Base-by-base conservation (phyloP, 2,888 invertebrate genomes). In the Labia minor region DNA sequence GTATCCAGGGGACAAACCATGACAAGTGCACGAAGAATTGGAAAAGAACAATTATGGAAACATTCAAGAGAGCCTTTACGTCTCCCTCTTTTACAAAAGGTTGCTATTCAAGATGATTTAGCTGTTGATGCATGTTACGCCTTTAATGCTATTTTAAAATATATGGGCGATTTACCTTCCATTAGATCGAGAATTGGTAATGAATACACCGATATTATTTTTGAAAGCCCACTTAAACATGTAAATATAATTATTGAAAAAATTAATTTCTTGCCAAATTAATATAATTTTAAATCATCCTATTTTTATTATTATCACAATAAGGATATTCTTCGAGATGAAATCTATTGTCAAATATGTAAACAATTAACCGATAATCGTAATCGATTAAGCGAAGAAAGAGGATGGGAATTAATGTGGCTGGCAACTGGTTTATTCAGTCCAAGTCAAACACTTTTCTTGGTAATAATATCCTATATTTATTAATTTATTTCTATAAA, bases 371-470 rank as follows among this genome's bases (percentile, higher is more conserved):
- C 93, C 0, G 89, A 88, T 72, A 97, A 96, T 77, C 84, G 87
- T 70, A 88, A 89, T 75, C 83, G 85, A 66, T 78, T 88, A 65
- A 94, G 95, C 75, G 94, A 94, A 77, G 93, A 95, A 76, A 82
- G 91, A 68, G 95, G 94, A 0, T 97, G 96, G 96, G 95, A 97
- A 76, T 78, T 96, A 69, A 85, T 97, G 85, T 96, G 95, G 89
- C 80, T 97, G 67, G 85, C 86, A 2, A 91, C 93, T 0, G 95
- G 95, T 0, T 81, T 92, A 63, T 93, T 93, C 78, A 82, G 87
- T 10, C 93, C 93, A 71, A 88, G 89, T 70, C 85, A 87, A 71
- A 79, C 81, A 3, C 81, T 96, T 1, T 79, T 89, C 71, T 88
- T 88, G 73, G 82, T 83, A 72, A 64, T 65, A 21, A 19, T 6